Conservation (phyloP, 2,113 vertebrate species). For the Menidia beryllina region DNA sequence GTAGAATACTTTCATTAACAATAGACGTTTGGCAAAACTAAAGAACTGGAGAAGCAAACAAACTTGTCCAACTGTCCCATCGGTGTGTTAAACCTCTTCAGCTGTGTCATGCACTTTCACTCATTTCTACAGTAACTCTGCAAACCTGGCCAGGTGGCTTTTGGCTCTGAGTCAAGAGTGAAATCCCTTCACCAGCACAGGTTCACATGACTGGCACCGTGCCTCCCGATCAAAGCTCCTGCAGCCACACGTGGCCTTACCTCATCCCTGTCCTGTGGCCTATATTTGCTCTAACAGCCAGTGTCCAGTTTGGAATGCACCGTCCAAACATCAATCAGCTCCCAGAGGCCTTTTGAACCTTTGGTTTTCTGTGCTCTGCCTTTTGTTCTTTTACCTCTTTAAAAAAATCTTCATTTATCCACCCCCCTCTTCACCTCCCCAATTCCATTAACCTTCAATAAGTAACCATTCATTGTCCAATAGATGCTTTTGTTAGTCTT, state of each 20-base stretch:
- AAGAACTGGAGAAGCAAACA: not conserved
- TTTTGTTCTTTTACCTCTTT: not conserved
- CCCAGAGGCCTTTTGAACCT: not conserved
- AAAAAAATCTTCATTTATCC: no score
- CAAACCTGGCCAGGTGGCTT: slow-evolving; percentile 18
- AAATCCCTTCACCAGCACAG: slow-evolving; percentile 17
- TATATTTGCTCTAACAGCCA: slow-evolving; percentile 13
- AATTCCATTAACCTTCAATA: no score
- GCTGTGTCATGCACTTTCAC: slow-evolving; percentile 22
- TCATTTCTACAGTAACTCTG: slow-evolving; percentile 11
- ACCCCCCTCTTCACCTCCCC: no score
- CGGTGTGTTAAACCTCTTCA: slow-evolving; percentile 1
- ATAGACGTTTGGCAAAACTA: not conserved
- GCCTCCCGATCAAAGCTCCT: slow-evolving; percentile 11
- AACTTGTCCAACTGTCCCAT: not conserved
- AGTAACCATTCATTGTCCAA: no score
- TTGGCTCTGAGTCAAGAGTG: slow-evolving; percentile 21
- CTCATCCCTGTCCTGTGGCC: slow-evolving; percentile 30
- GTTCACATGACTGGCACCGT: slow-evolving; percentile 32
- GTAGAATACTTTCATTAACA: not conserved
- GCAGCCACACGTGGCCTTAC: slow-evolving; percentile 9
- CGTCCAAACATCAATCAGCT: not conserved
- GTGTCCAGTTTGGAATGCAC: not conserved
- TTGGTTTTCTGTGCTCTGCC: not conserved
- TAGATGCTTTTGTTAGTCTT: no score